A percentile compares a stretch with the other conserved stretches of the same genome.
Conservation (phyloP, 2,888 invertebrate species). For the Herminia tarsipennalis region DNA sequence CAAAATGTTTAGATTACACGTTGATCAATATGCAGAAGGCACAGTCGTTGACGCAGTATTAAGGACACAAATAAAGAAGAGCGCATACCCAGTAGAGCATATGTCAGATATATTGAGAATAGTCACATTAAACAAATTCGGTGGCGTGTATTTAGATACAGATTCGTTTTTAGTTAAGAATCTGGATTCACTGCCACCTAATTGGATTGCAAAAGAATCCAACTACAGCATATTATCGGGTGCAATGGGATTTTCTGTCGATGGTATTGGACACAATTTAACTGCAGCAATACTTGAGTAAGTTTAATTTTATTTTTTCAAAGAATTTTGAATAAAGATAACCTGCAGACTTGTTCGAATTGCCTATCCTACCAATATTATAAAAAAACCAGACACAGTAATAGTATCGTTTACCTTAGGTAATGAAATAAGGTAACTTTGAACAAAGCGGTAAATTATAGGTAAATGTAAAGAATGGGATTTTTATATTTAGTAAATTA, state of each 20-base stretch:
- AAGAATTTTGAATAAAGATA: too few species aligned
- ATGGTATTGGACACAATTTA: slow-evolving; percentile 18
- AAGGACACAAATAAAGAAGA: neutral
- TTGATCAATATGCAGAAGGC: slow-evolving; percentile 11
- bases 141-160: slow-evolving; percentile 40
- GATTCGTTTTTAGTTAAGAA: slow-evolving; percentile 31
- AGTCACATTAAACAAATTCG: slow-evolving; percentile 35
- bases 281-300: slow-evolving; percentile 22
- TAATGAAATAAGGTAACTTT: neutral
- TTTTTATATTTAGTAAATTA: too few species aligned
- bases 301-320: slow-evolving; percentile 8
- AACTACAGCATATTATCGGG: slow-evolving; percentile 17
- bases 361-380: neutral
- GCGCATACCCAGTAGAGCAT: slow-evolving; percentile 15
- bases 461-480: neutral
- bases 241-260: slow-evolving; percentile 28
- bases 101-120: slow-evolving; percentile 36
- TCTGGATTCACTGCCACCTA: slow-evolving; percentile 33
- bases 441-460: neutral
- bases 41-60: slow-evolving; percentile 20
- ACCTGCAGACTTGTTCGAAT: too few species aligned
- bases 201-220: slow-evolving; percentile 36
- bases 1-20: slow-evolving; percentile 26
- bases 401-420: neutral
- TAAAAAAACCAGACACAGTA: neutral